Base-by-base conservation (phyloP, 2,113 vertebrate genomes). In the Gymnogyps californianus region DNA sequence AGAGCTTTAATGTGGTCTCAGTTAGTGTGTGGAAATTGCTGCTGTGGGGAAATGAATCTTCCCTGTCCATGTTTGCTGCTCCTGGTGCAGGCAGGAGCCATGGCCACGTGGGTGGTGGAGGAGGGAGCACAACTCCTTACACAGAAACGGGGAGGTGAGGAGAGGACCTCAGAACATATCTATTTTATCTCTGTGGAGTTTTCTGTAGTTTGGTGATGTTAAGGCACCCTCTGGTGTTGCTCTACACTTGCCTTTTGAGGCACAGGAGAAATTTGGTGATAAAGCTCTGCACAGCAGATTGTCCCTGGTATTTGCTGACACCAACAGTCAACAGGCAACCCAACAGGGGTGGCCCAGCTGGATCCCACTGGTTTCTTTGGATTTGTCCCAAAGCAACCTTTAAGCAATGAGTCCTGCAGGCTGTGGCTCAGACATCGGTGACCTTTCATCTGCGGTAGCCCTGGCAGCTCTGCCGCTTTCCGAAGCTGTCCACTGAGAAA, bases 401-500 rank as follows among this genome's bases (percentile, higher is more conserved):
- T 40, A 72, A 81, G 57, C 36, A 75, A 26, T 24, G 54, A 65
- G 9, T 65, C 58, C 65, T 55, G 16, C 9, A 6, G 55, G 83
- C 82, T 54, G 8, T 46, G 76, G 65, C 78, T 85, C 36, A 16
- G 69, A 44, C 40, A 18, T 8, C 2, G 7, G 71, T 95, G 92
- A 76, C 40, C 38, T 72, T 82, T 74, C 28, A 3, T 65, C 47
- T 67, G 54, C 17, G 9, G 70, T 55, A 44, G 62, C 38, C 40
- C 55, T 81, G 71, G 71, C 79, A 84, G 90, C 85, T 91, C 69
- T 40, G 26, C 36, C 0, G 4, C 58, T 92, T 83, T 75, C 67
- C 0, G 0, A 34, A 86, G 17, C 44, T 15, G 1, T 54, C 62
- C 20, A 3, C 59, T 21, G 59, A 54, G 77, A 65, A 38, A 3